Evolutionary conservation across 2,888 invertebrate genomes (phyloP), one percentile per base, ranked within the genome.

Genomic region (Neocrepidodera transversa): DNA sequence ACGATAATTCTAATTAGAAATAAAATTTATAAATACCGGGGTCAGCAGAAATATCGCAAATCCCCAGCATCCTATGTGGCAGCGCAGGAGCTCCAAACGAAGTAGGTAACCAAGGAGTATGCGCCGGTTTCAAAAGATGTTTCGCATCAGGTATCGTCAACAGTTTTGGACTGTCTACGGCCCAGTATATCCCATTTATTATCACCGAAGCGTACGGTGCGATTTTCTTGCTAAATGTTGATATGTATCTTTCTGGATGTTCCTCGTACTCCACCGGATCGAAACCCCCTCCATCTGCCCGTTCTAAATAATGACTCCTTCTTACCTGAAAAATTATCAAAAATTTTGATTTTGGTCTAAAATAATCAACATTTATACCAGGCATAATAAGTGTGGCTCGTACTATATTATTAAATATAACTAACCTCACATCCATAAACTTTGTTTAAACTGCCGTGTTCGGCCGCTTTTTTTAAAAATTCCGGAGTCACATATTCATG

Each of bases 151-250:
- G 98, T 67, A 99, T 95, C 1, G 97, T 96, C 51, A 99, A 83
- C 23, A 99, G 80, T 76, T 97, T 95, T 0, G 99, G 99, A 65
- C 97, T 93, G 72, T 93, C 94, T 0, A 96, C 93, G 0, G 97
- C 97, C 97, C 97, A 99, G 80, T 98, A 99, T 72, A 99, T 99
- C 20, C 99, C 95, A 77, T 99, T 99, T 40, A 99, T 86, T 60
- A 99, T 89, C 1, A 97, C 95, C 0, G 97, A 96, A 0, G 97
- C 96, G 78, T 96, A 97, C 0, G 99, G 97, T 0, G 98, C 99
- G 67, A 99, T 95, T 86, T 92, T 95, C 75, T 93, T 93, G 68
- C 94, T 95, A 78, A 99, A 99, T 0, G 92, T 95, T 2, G 98
- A 98, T 53, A 93, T 92, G 76, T 98, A 99, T 71, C 90, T 83